Conservation (phyloP, 2,797 vertebrate genomes). For the Silurus lanzhouensis region DNA sequence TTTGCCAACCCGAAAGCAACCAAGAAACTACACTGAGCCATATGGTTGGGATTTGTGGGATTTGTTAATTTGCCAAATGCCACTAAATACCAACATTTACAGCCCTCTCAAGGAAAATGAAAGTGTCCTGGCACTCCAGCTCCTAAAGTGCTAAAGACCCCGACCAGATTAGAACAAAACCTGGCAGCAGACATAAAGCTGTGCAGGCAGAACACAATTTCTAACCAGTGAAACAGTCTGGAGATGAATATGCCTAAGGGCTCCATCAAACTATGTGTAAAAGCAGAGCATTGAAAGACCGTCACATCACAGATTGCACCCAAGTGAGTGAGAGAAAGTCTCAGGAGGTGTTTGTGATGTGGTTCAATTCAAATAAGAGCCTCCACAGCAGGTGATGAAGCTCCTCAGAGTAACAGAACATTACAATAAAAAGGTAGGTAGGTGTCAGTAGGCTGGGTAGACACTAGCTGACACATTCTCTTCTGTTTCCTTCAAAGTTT, state of each 20-base stretch:
- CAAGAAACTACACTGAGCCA: not conserved
- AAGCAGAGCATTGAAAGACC: not conserved
- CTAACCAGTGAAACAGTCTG: not conserved
- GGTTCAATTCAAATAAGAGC: not conserved
- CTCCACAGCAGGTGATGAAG: not conserved
- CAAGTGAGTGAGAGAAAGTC: not conserved
- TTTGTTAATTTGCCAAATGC: not conserved
- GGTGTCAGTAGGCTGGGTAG: not conserved
- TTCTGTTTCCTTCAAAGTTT: not conserved
- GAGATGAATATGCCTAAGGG: not conserved
- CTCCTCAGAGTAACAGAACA: not conserved
- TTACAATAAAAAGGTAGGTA: not conserved
- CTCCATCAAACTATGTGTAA: not conserved
- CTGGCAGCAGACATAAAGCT: not conserved
- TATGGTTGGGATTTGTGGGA: not conserved
- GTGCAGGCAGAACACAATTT: not conserved
- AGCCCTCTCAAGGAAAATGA: constrained; percentile 1
- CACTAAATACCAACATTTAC: constrained; percentile 3
- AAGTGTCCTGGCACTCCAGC: not conserved
- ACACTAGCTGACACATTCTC: not conserved
- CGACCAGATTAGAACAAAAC: not conserved
- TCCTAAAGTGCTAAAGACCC: not conserved
- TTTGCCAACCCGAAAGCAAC: too few relatives aligned
- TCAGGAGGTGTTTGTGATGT: not conserved
- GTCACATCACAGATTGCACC: not conserved